phyloP scores from a whole-genome alignment of 2,113 vertebrate genomes.

The Manacus vitellinus region DNA sequence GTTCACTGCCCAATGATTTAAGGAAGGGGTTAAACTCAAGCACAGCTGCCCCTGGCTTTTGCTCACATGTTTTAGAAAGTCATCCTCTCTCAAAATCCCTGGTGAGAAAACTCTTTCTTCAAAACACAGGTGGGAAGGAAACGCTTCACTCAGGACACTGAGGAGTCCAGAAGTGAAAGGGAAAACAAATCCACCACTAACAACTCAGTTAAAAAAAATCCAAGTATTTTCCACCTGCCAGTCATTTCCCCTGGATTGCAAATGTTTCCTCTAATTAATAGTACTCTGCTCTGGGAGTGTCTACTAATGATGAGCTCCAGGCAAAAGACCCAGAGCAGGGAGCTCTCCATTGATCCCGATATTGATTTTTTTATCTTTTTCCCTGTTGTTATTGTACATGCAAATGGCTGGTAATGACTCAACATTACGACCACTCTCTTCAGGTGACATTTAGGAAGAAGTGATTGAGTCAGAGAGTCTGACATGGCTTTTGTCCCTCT shows the following conservation, averaged over 20 bases:
- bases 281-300: not conserved
- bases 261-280: slow-evolving; percentile 57
- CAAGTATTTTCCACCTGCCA: not conserved
- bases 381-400: slow-evolving; percentile 51
- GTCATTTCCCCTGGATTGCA: not conserved
- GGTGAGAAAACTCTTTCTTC: not conserved
- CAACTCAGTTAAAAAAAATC: not conserved
- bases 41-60: not conserved
- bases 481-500: not conserved
- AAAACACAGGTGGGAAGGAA: not conserved
- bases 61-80: not conserved
- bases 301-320: slow-evolving; percentile 1
- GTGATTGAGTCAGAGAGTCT: not conserved
- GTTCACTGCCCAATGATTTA: not conserved
- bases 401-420: slow-evolving; percentile 58
- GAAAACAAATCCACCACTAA: not conserved
- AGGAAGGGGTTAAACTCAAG: not conserved
- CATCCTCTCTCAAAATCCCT: not conserved
- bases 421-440: not conserved
- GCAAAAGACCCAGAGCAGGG: slow-evolving; percentile 19
- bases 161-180: not conserved
- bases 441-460: not conserved
- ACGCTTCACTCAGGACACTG: fast-evolving
- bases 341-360: slow-evolving; percentile 35
- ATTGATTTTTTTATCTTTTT: slow-evolving; percentile 55